These are phyloP conservation scores for Leucoma salicis DNA, from an alignment of 2,888 invertebrate species.

Conservation along the genomic window DNA sequence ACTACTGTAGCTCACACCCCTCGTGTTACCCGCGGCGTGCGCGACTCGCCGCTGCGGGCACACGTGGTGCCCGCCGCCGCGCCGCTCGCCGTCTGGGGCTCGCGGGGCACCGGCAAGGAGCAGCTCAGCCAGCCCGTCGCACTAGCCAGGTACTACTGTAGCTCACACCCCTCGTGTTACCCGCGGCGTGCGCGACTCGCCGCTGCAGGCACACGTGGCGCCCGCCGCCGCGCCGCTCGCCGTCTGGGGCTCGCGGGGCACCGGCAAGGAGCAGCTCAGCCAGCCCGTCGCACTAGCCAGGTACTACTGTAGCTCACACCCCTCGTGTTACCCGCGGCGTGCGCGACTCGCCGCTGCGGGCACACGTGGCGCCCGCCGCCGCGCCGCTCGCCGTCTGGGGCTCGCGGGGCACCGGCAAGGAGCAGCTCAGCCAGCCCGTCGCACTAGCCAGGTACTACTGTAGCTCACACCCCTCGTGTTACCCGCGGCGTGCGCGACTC, in stretches of 20 bases:
- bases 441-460: slow-evolving; percentile 84
- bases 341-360: slow-evolving; percentile 89
- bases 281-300: slow-evolving; percentile 91
- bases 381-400: slow-evolving; percentile 89
- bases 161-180: no score
- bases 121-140: slow-evolving; percentile 94
- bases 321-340: no score
- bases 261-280: slow-evolving; percentile 89
- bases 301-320: no score
- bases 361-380: slow-evolving; percentile 88
- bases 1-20: no score
- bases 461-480: no score
- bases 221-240: slow-evolving; percentile 89
- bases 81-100: slow-evolving; percentile 88
- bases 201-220: slow-evolving; percentile 86
- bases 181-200: slow-evolving; percentile 92
- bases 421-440: slow-evolving; percentile 93
- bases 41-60: slow-evolving; percentile 89
- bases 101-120: slow-evolving; percentile 87
- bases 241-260: slow-evolving; percentile 87
- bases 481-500: slow-evolving; percentile 92
- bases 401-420: slow-evolving; percentile 86
- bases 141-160: slow-evolving; percentile 79
- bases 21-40: no score
- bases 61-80: slow-evolving; percentile 88